Conservation (phyloP, 2,113 vertebrate species). For the Neofelis nebulosa region DNA sequence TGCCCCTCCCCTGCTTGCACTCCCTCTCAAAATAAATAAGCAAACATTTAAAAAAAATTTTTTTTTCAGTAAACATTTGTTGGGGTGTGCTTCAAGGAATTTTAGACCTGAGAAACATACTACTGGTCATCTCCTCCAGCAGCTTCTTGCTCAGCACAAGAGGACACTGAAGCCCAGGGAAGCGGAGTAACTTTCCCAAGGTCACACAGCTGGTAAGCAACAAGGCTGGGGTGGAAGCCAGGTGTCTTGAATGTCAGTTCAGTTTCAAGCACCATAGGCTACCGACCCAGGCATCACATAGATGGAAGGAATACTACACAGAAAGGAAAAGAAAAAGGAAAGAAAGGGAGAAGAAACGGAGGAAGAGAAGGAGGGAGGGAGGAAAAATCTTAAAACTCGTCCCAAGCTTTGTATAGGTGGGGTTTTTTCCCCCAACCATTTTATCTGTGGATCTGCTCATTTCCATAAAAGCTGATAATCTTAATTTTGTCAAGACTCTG, state of each 20-base stretch:
- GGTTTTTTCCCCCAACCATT: neutral
- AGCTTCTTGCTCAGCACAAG: neutral
- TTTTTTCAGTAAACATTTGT: neutral
- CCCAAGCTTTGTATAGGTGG: neutral
- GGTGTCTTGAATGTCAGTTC: neutral
- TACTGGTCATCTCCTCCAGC: neutral
- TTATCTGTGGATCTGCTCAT: neutral
- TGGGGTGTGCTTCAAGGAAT: neutral
- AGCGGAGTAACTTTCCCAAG: neutral
- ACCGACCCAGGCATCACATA: neutral
- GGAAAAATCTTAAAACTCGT: neutral
- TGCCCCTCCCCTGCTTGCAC: no score
- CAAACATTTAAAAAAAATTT: no score
- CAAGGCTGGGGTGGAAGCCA: neutral
- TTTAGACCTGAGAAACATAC: neutral
- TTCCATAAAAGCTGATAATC: neutral
- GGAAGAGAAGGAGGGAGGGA: neutral
- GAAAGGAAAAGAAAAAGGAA: neutral
- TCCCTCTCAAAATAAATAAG: no score
- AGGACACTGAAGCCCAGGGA: neutral
- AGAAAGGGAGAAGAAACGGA: neutral
- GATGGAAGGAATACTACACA: neutral
- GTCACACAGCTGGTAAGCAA: neutral
- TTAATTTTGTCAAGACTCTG: constrained; percentile 5
- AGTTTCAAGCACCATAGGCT: neutral